phyloP scores from a whole-genome alignment of 23 tunicate genomes.

The Oikopleura albicans region DNA sequence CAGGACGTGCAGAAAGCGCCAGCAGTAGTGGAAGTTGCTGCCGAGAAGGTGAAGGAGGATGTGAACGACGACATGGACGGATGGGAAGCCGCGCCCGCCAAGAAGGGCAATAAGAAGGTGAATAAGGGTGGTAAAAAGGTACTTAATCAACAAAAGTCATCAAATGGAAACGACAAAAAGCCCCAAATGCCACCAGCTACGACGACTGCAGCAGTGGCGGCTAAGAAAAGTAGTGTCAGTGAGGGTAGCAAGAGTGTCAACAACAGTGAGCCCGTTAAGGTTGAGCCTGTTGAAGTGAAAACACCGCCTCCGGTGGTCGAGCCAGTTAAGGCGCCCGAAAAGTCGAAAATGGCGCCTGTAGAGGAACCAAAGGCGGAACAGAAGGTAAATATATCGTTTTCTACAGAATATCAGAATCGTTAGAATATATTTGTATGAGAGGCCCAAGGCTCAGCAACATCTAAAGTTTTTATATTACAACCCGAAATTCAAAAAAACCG shows the following conservation, averaged over 20 bases:
- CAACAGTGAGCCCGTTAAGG: constrained; percentile 17
- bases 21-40: too few species aligned
- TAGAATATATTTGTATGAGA: too few species aligned
- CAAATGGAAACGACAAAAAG: background rate
- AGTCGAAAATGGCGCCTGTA: too few species aligned
- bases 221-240: background rate
- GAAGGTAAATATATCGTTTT: too few species aligned
- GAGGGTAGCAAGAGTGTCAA: background rate
- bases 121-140: background rate
- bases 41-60: too few species aligned
- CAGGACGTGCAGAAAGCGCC: too few species aligned
- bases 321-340: background rate
- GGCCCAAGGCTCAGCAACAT: too few species aligned
- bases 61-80: background rate
- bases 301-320: background rate
- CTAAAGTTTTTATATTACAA: too few species aligned
- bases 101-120: background rate
- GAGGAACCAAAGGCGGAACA: too few species aligned
- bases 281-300: constrained; percentile 14
- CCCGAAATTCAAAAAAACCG: too few species aligned
- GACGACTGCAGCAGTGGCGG: background rate
- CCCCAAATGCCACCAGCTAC: background rate
- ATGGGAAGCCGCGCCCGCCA: background rate
- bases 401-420: too few species aligned
- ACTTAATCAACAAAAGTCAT: background rate